Conservation (phyloP, 2,113 vertebrate species). For the Athene noctua region DNA sequence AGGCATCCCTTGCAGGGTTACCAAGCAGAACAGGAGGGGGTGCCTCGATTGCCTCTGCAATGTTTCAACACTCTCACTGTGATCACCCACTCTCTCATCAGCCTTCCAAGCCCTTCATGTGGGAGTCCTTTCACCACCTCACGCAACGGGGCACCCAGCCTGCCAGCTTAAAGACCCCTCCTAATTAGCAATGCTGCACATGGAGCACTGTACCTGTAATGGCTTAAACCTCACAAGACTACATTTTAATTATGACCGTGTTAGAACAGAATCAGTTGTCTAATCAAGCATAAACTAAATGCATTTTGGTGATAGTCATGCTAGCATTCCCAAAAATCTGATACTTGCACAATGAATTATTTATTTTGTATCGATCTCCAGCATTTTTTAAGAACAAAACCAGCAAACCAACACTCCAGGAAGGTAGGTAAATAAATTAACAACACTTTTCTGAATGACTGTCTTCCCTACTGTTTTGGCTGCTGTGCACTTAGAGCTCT, state of each 20-base stretch:
- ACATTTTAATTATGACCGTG: slow-evolving; percentile 6
- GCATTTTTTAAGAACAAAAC: not conserved
- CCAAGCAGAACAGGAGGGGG: not conserved
- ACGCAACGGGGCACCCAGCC: rapidly evolving
- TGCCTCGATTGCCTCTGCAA: not conserved
- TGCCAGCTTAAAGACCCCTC: not conserved
- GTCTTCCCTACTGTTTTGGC: not conserved
- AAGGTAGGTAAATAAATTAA: not conserved
- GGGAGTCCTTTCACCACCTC: not conserved
- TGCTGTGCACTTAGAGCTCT: not conserved
- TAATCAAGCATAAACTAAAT: slow-evolving; percentile 61
- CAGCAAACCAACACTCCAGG: not conserved
- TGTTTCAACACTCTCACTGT: not conserved
- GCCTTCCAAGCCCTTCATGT: not conserved
- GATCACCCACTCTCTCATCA: not conserved
- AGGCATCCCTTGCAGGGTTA: not conserved
- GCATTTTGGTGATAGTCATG: slow-evolving; percentile 55
- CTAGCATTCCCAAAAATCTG: slow-evolving; percentile 3
- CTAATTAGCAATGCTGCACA: not conserved
- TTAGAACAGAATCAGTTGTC: not conserved
- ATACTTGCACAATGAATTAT: slow-evolving; percentile 41
- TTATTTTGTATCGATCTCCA: not conserved
- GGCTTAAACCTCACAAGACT: not conserved
- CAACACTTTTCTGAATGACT: not conserved
- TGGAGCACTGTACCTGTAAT: not conserved